Base-by-base conservation (phyloP, 2,113 vertebrate genomes). In the Chloroceryle aenea region DNA sequence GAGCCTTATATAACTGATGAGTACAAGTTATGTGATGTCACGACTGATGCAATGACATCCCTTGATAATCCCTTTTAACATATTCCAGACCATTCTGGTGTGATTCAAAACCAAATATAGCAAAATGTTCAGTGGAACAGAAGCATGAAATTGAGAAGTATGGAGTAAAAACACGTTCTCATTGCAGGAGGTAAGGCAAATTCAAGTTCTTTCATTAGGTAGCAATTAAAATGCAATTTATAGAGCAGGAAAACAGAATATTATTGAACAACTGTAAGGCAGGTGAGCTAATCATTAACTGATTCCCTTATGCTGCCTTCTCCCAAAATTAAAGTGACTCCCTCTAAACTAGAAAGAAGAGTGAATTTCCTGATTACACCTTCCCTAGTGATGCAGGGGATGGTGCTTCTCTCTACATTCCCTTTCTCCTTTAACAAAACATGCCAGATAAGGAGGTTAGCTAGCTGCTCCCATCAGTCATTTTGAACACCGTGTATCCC, bases 221-320 rank as follows among this genome's bases (percentile, higher is more conserved):
- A 67, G 55, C 32, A 93, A 91, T 91, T 91, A 91, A 80, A 94
- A 85, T 47, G 63, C n/a, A 45, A 38, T 91, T 94, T 91, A n/a
- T 32, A 85, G 45, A 93, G n/a, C 53, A 72, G 32, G 55, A 63
- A 94, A 90, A 82, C 23, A 84, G 71, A 45, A 5, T 63, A 62
- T 71, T 77, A 73, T 59, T 85, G 61, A 96, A 69, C 19, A 62
- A 79, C 74, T 53, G 18, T 89, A 89, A 85, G 67, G 29, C 58
- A 95, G 58, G 53, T 95, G 85, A 96, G 72, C 34, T 88, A 77
- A 90, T 90, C 18, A 80, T 80, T 68, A 84, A 50, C 67, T 66
- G 58, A 83, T 83, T 90, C 42, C 80, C 59, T 91, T 92, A 88
- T 12, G 10, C 18, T 77, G 42, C 50, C 34, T 90, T 90, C 17